phyloP scores from a whole-genome alignment of 2,113 vertebrate genomes.

The Ceyx margarethae region DNA sequence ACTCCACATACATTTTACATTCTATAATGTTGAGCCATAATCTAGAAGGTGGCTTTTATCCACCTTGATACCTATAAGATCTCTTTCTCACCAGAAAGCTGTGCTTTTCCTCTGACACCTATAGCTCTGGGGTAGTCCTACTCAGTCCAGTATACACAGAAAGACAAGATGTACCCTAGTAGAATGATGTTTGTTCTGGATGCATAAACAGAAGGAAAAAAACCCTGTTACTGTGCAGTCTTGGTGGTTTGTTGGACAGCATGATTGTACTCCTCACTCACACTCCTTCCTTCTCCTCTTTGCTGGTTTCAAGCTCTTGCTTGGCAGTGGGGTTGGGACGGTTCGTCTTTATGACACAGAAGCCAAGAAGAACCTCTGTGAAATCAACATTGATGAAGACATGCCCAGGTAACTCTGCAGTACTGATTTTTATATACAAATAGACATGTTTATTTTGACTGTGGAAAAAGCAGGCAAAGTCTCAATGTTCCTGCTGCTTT shows the following conservation, averaged over 20 bases:
- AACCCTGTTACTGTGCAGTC: neutral
- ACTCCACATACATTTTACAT: neutral
- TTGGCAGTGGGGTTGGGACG: conserved; percentile 92
- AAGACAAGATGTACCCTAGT: neutral
- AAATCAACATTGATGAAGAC: conserved; percentile 89
- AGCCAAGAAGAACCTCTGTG: conserved; percentile 96
- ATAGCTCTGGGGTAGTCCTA: neutral
- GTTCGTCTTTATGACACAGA: conserved; percentile 96
- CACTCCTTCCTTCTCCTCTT: neutral
- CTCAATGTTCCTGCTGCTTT: neutral
- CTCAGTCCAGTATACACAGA: neutral
- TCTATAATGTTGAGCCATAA: neutral
- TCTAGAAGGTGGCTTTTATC: neutral
- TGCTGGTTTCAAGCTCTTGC: conserved; percentile 81
- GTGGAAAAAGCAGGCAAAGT: neutral
- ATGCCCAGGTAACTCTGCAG: conserved; percentile 84
- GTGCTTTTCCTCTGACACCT: neutral
- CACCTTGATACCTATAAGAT: neutral
- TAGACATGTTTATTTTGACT: neutral
- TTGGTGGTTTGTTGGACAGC: neutral
- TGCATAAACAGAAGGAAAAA: neutral
- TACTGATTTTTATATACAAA: neutral
- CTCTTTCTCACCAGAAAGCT: neutral
- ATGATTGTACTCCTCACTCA: neutral
- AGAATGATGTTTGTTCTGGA: neutral